These are phyloP conservation scores for Urocitellus parryii DNA, from an alignment of 2,113 vertebrate species.

Conservation along the genomic window DNA sequence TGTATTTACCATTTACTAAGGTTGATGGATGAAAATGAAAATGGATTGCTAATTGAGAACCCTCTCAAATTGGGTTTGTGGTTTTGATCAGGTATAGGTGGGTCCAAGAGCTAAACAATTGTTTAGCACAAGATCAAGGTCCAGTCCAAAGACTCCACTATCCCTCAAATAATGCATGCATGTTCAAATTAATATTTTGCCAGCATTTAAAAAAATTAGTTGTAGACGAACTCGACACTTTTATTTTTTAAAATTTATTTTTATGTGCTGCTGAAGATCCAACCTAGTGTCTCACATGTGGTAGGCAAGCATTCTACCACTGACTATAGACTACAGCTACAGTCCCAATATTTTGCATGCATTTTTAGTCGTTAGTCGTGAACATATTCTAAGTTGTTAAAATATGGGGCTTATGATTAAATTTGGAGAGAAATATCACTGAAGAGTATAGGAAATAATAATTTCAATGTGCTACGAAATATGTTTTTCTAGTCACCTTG, in stretches of 20 bases:
- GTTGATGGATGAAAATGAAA: background rate
- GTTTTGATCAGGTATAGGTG: background rate
- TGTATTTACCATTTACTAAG: background rate
- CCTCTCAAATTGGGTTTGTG: background rate
- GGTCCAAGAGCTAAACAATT: background rate
- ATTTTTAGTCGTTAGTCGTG: background rate
- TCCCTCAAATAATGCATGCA: background rate
- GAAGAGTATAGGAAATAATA: background rate
- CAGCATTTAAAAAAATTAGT: background rate
- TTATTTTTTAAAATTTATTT: too few relatives aligned
- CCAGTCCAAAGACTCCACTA: background rate
- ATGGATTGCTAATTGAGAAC: background rate
- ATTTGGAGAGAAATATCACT: background rate
- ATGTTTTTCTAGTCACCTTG: background rate
- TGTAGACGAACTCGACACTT: too few relatives aligned
- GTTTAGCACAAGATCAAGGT: background rate
- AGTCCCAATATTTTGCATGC: background rate
- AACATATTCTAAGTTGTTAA: background rate
- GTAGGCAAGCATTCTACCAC: too few relatives aligned
- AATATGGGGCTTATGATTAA: background rate
- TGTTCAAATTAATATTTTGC: background rate
- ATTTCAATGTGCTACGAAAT: background rate
- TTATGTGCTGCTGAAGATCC: too few relatives aligned
- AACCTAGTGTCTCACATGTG: too few relatives aligned
- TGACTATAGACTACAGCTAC: too few relatives aligned